These are phyloP conservation scores for Leptinotarsa rubiginosa DNA, from an alignment of 2,888 invertebrate species.

Conservation along the genomic window DNA sequence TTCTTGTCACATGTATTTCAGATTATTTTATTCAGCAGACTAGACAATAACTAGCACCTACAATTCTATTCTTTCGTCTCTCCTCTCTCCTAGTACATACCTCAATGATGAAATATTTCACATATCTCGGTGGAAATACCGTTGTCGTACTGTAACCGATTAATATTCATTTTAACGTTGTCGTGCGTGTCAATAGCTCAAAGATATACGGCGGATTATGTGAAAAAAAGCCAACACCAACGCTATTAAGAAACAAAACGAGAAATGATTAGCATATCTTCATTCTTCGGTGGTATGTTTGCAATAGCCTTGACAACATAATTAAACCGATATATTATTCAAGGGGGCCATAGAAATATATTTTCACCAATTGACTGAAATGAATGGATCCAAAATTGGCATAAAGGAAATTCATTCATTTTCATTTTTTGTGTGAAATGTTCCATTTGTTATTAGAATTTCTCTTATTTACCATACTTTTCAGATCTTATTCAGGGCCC, in stretches of 20 bases:
- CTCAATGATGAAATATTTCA: neutral
- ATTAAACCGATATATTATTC: neutral
- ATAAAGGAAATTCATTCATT: neutral
- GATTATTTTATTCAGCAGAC: too few relatives aligned
- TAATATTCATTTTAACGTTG: conserved; percentile 11
- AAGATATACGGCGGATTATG: conserved; percentile 4
- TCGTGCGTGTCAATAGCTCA: conserved; percentile 19
- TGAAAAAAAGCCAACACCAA: neutral
- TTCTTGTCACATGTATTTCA: too few relatives aligned
- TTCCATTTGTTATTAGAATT: too few relatives aligned
- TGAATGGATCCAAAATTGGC: neutral
- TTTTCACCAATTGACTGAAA: neutral
- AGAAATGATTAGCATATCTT: neutral
- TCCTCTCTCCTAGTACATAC: neutral
- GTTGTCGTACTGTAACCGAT: conserved; percentile 4
- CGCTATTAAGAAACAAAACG: conserved; percentile 5
- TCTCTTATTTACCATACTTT: too few relatives aligned
- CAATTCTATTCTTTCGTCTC: neutral
- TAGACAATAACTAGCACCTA: too few relatives aligned
- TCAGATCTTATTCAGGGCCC: too few relatives aligned
- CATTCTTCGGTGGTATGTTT: conserved; percentile 10
- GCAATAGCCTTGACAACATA: neutral
- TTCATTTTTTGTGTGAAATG: neutral
- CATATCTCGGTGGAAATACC: conserved; percentile 1
- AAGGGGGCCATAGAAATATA: neutral